Evolutionary conservation across 2,113 vertebrate species (phyloP), one percentile per base, ranked within the genome.

Genomic region (Bubo scandiacus): DNA sequence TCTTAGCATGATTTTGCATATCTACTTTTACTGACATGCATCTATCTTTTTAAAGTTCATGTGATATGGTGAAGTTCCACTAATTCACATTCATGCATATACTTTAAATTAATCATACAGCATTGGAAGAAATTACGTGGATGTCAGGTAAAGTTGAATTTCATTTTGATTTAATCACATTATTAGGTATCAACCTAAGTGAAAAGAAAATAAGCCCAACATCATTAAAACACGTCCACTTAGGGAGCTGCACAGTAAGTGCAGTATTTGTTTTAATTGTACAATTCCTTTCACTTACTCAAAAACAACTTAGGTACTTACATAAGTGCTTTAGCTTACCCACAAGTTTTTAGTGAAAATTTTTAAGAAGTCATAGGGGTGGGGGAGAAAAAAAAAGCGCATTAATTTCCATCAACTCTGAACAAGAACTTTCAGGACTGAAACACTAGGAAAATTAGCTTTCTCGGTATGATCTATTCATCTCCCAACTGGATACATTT

Each of bases 331-430:
- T 82, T 67, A 68, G 49, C 27, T 70, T 58, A 29, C 10, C n/a
- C 4, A 20, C 17, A 71, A 47, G 6, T 6, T 86, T 82, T 30
- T 18, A 86, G 10, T 63, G 18, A 73, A 88, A 83, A 61, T 18
- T 65, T 72, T 80, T 57, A 72, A 49, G 43, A 70, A 55, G 34
- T 66, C 18, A 34, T 47, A 42, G 2, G 7, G 6, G 21, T 20
- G 6, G 25, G 2, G 8, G 9, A 36, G 32, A 3, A 38, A 59
- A 77, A 65, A 47, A 40, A 66, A 5, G 1, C 0, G 2, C 5
- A 12, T 19, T 34, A 20, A 70, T 70, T 92, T 66, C 34, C 61
- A 90, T 36, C 27, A 90, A 13, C 20, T 75, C 38, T 40, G 73
- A 91, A 90, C 9, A 74, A 74, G 36, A 81, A 61, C 23, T 68